Conservation (phyloP, 2,888 invertebrate genomes). For the Chymomyza procnemis region DNA sequence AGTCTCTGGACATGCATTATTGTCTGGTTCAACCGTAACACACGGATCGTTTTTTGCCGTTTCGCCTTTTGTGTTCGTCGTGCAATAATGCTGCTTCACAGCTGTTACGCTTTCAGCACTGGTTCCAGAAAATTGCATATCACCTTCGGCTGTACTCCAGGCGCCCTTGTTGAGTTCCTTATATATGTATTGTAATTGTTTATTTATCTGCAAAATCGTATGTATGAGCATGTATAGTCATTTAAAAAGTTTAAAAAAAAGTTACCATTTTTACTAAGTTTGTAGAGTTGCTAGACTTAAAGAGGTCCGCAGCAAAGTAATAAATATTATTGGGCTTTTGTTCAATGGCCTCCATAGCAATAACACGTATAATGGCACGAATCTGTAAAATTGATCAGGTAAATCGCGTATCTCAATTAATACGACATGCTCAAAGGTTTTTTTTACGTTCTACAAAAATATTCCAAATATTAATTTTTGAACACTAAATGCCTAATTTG, state of each 20-base stretch:
- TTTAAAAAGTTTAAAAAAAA: background rate
- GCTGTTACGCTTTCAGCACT: background rate
- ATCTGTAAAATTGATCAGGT: slow-evolving; percentile 27
- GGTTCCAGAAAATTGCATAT: slow-evolving; percentile 20
- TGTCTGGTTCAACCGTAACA: background rate
- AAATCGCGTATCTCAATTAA: no score
- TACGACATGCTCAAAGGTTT: no score
- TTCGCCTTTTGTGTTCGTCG: background rate
- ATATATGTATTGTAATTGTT: slow-evolving; percentile 49
- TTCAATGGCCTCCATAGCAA: slow-evolving; percentile 34
- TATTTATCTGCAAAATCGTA: slow-evolving; percentile 36
- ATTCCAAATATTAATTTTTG: no score
- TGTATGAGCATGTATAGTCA: background rate
- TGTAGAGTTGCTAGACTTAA: slow-evolving; percentile 19
- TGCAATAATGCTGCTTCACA: background rate
- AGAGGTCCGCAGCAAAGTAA: slow-evolving; percentile 33
- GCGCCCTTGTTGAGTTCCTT: slow-evolving; percentile 18
- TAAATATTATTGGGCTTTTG: slow-evolving; percentile 29
- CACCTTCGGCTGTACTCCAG: slow-evolving; percentile 39
- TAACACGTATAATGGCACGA: slow-evolving; percentile 51
- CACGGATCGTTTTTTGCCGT: background rate
- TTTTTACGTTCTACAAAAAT: no score
- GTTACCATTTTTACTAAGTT: slow-evolving; percentile 23
- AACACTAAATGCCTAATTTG: no score
- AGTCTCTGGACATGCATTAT: background rate